phyloP scores from a whole-genome alignment of 2,113 vertebrate genomes.

The Peromyscus maniculatus region DNA sequence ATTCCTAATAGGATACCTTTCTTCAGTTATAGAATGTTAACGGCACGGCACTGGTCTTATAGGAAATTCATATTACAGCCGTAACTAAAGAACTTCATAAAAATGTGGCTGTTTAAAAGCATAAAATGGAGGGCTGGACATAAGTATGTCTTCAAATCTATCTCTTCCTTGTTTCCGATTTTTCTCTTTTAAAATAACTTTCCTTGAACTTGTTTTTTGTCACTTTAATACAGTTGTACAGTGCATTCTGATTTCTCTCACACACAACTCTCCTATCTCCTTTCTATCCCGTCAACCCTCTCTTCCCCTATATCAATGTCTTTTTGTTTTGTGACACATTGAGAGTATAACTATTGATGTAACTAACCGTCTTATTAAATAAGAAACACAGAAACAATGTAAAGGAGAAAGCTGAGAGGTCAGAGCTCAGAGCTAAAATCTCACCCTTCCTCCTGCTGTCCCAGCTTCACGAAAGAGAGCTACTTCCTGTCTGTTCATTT shows the following conservation, averaged over 20 bases:
- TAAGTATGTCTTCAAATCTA: neutral
- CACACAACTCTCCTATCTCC: neutral
- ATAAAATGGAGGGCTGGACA: neutral
- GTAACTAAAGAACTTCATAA: neutral
- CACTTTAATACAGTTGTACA: neutral
- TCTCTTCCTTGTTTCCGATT: neutral
- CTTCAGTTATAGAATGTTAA: neutral
- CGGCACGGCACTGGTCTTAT: neutral
- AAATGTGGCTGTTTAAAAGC: neutral
- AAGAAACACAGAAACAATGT: too few species aligned
- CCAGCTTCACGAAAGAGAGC: too few species aligned
- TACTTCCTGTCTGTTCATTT: too few species aligned
- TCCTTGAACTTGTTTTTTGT: neutral
- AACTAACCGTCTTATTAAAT: too few species aligned
- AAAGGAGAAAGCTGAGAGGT: too few species aligned
- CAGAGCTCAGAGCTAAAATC: too few species aligned
- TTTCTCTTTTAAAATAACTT: neutral
- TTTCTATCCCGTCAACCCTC: neutral
- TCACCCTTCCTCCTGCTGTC: too few species aligned
- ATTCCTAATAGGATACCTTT: slow-evolving; percentile 30
- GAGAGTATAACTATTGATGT: neutral
- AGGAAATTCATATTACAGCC: neutral
- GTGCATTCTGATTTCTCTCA: neutral
- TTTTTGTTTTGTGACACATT: neutral
- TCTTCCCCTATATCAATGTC: neutral